phyloP scores from a whole-genome alignment of 2,888 invertebrate species.

The Pachycephus smyrnensis region DNA sequence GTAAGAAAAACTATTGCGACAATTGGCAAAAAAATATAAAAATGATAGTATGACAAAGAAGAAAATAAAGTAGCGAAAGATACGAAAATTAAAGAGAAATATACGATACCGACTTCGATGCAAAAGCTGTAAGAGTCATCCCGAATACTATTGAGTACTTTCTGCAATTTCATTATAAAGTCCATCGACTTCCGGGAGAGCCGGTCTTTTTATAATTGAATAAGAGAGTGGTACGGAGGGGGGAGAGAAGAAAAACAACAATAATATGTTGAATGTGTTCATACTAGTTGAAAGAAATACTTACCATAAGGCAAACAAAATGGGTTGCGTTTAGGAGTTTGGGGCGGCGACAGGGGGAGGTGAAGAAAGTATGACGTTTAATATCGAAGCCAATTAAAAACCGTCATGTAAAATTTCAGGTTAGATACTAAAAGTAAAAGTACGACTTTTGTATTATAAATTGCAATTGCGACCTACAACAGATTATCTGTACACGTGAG shows the following conservation, averaged over 20 bases:
- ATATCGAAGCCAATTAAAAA: neutral
- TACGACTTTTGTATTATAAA: neutral
- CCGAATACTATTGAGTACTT: constrained; percentile 28
- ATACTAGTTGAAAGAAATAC: constrained; percentile 42
- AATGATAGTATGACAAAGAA: constrained; percentile 4
- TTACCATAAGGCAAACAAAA: constrained; percentile 34
- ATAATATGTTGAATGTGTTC: constrained; percentile 60
- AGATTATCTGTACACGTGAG: neutral
- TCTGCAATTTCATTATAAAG: constrained; percentile 37
- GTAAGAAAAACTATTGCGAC: constrained; percentile 23
- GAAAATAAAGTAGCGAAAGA: neutral
- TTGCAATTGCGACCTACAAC: neutral
- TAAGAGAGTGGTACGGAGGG: constrained; percentile 11
- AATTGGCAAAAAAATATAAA: neutral
- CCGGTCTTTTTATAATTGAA: constrained; percentile 40
- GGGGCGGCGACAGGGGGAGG: neutral
- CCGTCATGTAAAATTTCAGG: neutral
- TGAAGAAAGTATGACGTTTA: neutral
- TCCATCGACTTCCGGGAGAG: constrained; percentile 41
- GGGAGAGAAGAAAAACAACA: constrained; percentile 6
- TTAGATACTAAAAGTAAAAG: neutral
- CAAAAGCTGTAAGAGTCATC: neutral
- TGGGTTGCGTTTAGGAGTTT: neutral
- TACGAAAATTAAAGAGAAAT: neutral
- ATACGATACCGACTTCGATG: neutral